Evolutionary conservation across 2,113 vertebrate species (phyloP).

Genomic region (Cynocephalus volans): DNA sequence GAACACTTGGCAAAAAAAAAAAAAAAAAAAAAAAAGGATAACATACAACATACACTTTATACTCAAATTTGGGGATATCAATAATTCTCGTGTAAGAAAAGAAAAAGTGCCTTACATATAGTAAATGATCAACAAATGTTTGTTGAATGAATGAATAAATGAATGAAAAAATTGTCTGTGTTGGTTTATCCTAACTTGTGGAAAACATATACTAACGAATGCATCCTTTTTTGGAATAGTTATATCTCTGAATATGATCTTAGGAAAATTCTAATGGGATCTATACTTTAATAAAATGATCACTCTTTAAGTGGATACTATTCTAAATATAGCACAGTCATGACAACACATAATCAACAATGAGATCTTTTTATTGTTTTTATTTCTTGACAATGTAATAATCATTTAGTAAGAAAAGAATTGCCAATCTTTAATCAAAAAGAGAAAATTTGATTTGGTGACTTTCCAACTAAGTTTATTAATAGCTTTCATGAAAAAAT

Average conservation of each 20-base stretch:
- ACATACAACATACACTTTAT: neutral
- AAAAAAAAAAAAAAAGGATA: neutral
- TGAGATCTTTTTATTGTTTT: neutral
- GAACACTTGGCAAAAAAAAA: neutral
- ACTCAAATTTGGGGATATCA: neutral
- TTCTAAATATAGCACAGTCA: slow-evolving; percentile 1
- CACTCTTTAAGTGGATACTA: neutral
- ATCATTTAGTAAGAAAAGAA: neutral
- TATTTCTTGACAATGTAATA: slow-evolving; percentile 2
- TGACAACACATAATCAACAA: neutral
- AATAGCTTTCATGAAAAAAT: slow-evolving; percentile 19
- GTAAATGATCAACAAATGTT: neutral
- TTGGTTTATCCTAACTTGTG: neutral
- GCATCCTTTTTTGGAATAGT: neutral
- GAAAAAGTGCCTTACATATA: neutral
- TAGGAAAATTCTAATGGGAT: neutral
- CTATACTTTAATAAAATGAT: too few species aligned
- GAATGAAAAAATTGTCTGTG: neutral
- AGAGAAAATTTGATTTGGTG: slow-evolving; percentile 21
- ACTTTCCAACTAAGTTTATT: slow-evolving; percentile 64
- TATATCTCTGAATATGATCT: neutral
- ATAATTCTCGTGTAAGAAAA: neutral
- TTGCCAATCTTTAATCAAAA: slow-evolving; percentile 12
- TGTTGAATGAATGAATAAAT: slow-evolving; percentile 14
- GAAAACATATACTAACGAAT: neutral